Evolutionary conservation across 2,888 invertebrate species (phyloP), one percentile per base, ranked within the genome.

Genomic region (Apamea anceps): DNA sequence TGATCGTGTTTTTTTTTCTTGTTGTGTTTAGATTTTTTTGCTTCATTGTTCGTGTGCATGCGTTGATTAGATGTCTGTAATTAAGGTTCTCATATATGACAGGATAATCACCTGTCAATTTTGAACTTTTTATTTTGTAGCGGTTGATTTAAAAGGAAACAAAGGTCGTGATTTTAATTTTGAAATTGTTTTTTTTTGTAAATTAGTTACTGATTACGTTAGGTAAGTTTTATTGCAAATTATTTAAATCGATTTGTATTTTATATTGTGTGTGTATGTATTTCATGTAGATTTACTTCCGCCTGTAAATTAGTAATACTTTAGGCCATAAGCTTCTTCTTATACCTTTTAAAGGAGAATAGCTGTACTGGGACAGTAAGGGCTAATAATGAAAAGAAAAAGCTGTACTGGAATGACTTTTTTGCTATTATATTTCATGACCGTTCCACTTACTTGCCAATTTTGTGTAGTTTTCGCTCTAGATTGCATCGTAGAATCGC

Each of bases 71-170:
- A 62, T 57, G 21, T 65, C 57, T 63, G 71, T 79, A 81, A 83
- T 87, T 83, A 81, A 60, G 42, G 67, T 78, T 66, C 51, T 82
- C 32, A 15, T 67, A 76, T 15, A 54, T 81, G 88, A 88, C 85
- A 81, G 78, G 82, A 66, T 87, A 87, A 87, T 87, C 72, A 81
- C 75, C 79, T 75, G 75, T 82, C 79, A 77, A 77, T 77, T 57
- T 63, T 45, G 57, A 54, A 13, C 6, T 81, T 79, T 81, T 75
- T 77, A 42, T 54, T 73, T 54, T 13, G 51, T 45, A 10, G 73
- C 80, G 79, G 72, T 75, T 28, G 32, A 60, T 73, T 80, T 85
- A 37, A 54, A 80, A 60, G 28, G 74, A 77, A 82, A 62, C 65
- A 67, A 74, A 82, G 60, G n/a, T 75, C 74, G 37, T 62, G 68